These are phyloP conservation scores for Argya squamiceps DNA, from an alignment of 2,797 vertebrate species.

Conservation along the genomic window DNA sequence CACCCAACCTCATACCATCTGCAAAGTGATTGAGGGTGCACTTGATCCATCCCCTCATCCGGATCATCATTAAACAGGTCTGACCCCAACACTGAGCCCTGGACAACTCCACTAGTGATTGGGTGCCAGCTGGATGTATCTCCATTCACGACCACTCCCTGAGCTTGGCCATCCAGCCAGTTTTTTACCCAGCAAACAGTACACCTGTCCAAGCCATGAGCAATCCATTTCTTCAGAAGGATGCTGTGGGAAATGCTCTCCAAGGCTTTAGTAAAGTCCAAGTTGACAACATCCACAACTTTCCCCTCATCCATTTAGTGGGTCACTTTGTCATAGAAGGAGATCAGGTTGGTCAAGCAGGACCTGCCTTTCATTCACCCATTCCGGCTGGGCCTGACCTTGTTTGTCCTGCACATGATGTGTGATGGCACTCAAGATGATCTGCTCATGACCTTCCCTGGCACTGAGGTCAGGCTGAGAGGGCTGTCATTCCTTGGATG, in stretches of 20 bases:
- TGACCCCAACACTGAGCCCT: not conserved
- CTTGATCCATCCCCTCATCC: not conserved
- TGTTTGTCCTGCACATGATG: fast-evolving
- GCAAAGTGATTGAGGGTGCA: not conserved
- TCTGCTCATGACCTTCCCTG: not conserved
- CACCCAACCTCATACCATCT: not conserved
- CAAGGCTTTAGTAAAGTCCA: not conserved
- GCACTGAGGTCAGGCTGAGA: not conserved
- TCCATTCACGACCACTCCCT: not conserved
- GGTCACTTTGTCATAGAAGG: not conserved
- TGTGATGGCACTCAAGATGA: not conserved
- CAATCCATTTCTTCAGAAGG: not conserved
- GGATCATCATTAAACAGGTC: not conserved
- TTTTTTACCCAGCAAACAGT: not conserved
- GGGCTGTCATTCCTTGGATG: not conserved
- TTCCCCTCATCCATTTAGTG: not conserved
- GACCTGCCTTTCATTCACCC: not conserved
- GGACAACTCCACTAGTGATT: not conserved
- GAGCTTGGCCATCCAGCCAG: not conserved
- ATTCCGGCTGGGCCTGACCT: not conserved
- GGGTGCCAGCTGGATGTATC: not conserved
- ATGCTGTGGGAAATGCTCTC: not conserved
- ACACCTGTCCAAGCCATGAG: not conserved
- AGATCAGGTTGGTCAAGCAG: not conserved
- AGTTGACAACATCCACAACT: not conserved